Base-by-base conservation (phyloP, 2,113 vertebrate species). In the Machaerirhynchus nigripectus region DNA sequence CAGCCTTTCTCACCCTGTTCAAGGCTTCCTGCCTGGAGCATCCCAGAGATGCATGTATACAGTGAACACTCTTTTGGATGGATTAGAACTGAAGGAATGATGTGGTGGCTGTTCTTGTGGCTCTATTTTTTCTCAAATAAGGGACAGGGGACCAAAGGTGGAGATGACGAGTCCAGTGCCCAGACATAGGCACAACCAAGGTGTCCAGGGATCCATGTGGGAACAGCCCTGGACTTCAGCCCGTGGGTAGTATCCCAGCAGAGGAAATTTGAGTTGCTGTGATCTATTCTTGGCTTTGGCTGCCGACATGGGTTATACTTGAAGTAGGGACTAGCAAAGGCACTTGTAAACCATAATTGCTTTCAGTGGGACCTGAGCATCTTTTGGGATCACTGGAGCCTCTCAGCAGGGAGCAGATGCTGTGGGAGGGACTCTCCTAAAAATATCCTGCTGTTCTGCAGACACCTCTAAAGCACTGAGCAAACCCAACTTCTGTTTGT, bases 111-210 rank as follows among this genome's bases (percentile, higher is more conserved):
- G 15, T 42, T 65, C 42, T 17, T 6, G 28, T 21, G 68, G 18
- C 30, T 77, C 49, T 86, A 22, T 1, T 26, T 83, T 80, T 40
- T 52, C 33, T 80, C 60, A 50, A 27, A 44, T 46, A 50, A 61
- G 26, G 33, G 9, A 14, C 26, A 15, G 26, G 11, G 17, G 11
- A 30, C 42, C 0, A 1, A 63, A 39, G 13, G 18, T 6, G 56
- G 91, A 60, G 39, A 5, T 10, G 31, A 60, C 19, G 52, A 31
- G 77, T 3, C 15, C 33, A 31, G 65, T 19, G 21, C 30, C 52
- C 30, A 1, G 0, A 20, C 39, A 12, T 0, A 0, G 17, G 19
- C 7, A 60, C 42, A 55, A 4, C 19, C 9, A 6, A 28, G 26
- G 42, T 23, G 16, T 50, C 31, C 68, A 65, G 31, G 26, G 21